A percentile compares a stretch with the other conserved stretches of the same genome.
Conservation (phyloP, 2,113 vertebrate species). For the Ornithorhynchus anatinus region DNA sequence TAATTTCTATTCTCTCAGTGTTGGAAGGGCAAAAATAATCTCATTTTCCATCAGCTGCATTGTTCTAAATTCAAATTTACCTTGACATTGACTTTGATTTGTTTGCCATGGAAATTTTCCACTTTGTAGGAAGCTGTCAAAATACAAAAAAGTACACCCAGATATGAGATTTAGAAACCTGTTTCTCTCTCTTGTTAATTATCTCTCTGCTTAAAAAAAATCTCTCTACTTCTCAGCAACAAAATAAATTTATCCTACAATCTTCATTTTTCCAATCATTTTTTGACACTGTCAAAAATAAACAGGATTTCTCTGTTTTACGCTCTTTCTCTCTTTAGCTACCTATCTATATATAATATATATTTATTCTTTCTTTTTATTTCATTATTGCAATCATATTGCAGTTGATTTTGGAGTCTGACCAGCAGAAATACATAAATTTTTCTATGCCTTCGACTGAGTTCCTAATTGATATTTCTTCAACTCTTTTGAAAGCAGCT, state of each 20-base stretch:
- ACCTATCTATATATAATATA: conserved; percentile 60
- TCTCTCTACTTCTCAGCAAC: too few species aligned
- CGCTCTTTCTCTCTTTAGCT: too few species aligned
- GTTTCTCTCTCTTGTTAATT: background rate
- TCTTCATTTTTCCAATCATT: conserved; percentile 31
- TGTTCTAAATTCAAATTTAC: background rate
- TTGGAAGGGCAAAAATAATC: too few species aligned
- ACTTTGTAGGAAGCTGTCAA: background rate
- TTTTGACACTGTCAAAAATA: conserved; percentile 66
- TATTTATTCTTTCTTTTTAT: conserved; percentile 79
- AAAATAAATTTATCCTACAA: conserved; percentile 13
- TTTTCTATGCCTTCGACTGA: conserved; percentile 80
- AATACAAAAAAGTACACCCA: conserved; percentile 16
- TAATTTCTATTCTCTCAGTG: conserved; percentile 7
- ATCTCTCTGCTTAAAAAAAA: conserved; percentile 4
- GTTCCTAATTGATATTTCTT: conserved; percentile 88
- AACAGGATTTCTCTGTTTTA: too few species aligned
- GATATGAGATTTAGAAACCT: conserved; percentile 13
- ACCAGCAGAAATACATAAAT: conserved; percentile 85
- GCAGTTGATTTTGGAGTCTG: conserved; percentile 82
- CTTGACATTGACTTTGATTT: background rate
- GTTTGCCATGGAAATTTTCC: background rate
- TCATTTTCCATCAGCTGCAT: background rate
- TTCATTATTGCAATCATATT: conserved; percentile 82
- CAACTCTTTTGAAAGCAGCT: conserved; percentile 86